A percentile compares a stretch with the other conserved stretches of the same genome.
Evolutionary conservation across 2,888 invertebrate genomes (phyloP).

Genomic region (Epinotia demarniana): DNA sequence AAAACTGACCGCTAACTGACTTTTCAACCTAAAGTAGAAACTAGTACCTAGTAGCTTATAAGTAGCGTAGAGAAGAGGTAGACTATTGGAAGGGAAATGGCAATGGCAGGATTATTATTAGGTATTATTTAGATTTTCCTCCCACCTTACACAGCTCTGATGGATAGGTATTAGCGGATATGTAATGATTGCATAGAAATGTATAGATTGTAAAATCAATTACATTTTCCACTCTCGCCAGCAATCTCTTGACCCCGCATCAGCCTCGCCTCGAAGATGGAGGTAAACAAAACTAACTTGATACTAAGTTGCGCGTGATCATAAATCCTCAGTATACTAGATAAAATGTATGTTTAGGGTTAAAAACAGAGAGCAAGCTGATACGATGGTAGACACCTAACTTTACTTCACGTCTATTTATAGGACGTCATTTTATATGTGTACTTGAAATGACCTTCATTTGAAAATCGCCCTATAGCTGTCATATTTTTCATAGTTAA

Average conservation of each 20-base stretch:
- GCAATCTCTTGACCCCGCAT: conserved; percentile 34
- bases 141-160: too few relatives aligned
- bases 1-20: too few relatives aligned
- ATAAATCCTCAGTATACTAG: conserved; percentile 8
- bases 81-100: too few relatives aligned
- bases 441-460: conserved; percentile 14
- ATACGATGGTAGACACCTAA: conserved; percentile 32
- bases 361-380: conserved; percentile 24
- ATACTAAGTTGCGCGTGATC: conserved; percentile 35
- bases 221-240: conserved; percentile 18
- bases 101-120: too few relatives aligned
- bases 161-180: too few relatives aligned
- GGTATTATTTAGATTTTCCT: too few relatives aligned
- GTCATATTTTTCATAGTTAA: too few relatives aligned
- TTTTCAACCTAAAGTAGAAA: too few relatives aligned
- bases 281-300: conserved; percentile 29
- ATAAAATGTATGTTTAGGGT: conserved; percentile 40
- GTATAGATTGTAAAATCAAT: conserved; percentile 23
- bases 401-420: conserved; percentile 16
- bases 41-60: too few relatives aligned
- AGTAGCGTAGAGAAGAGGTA: too few relatives aligned
- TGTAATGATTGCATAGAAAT: neutral
- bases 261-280: conserved; percentile 12
- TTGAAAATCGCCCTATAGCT: too few relatives aligned
- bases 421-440: conserved; percentile 12